These are phyloP conservation scores for Xerus inauris DNA, from an alignment of 2,113 vertebrate species.

Conservation along the genomic window DNA sequence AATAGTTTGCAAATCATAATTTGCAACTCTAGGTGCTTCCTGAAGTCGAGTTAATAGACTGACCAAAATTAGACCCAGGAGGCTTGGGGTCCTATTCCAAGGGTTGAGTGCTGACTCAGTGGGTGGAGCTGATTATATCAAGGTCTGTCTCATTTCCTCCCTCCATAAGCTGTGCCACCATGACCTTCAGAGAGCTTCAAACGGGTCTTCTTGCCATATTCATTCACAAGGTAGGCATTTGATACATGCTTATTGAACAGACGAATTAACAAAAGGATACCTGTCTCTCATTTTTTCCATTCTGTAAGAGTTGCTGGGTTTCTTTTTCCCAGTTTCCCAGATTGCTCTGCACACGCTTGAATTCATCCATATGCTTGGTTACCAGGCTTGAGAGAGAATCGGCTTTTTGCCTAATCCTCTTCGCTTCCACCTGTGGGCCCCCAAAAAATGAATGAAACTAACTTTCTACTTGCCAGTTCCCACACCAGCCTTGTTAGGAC, in stretches of 20 bases:
- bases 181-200: neutral
- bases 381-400: constrained; percentile 77
- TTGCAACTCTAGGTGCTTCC: neutral
- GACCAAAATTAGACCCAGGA: neutral
- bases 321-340: constrained; percentile 83
- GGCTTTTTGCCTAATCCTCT: constrained; percentile 77
- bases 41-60: neutral
- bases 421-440: constrained; percentile 80
- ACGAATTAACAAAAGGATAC: constrained; percentile 68
- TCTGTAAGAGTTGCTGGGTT: constrained; percentile 79
- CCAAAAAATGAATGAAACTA: neutral
- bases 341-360: constrained; percentile 77
- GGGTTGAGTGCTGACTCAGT: constrained; percentile 5
- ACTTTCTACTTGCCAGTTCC: neutral
- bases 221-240: neutral
- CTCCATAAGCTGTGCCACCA: neutral
- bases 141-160: neutral
- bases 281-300: constrained; percentile 79
- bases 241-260: neutral
- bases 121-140: neutral
- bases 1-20: neutral
- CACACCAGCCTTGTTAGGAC: neutral
- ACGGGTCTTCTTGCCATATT: neutral
- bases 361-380: constrained; percentile 76
- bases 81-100: neutral